Evolutionary conservation across 2,113 vertebrate genomes (phyloP), one percentile per base, ranked within the genome.

Genomic region (Cercocebus atys): DNA sequence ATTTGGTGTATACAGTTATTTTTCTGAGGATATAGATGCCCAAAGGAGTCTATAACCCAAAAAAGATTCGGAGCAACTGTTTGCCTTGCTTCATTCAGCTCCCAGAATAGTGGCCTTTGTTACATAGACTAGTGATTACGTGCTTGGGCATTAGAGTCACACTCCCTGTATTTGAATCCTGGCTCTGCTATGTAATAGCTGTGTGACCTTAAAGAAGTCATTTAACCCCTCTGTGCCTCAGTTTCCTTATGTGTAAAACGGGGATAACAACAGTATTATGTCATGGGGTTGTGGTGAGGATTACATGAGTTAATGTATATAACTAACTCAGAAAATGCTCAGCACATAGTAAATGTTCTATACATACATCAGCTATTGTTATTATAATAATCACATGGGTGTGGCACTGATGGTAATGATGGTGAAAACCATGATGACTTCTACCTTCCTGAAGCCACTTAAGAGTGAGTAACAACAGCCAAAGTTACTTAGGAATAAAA

Each of bases 381-480:
- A 50, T 90, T 79, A 50, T 30, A 80, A 83, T 90, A 83, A 80
- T 50, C 40, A 86, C 61, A 80, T 43, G 87, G 55, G 78, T 0
- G 8, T 82, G 92, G 57, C 38, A 43, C 78, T 78, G 68, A 82
- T 79, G 52, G 87, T n/a, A 73, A 89, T 23, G 22, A 86, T 55
- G 25, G 27, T 91, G 55, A 96, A 87, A 95, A 88, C 75, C 64
- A 30, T n/a, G 55, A 75, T 95, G 95, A 92, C 45, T 85, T 73
- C 79, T 59, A 59, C n/a, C 61, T 84, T 91, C 78, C 70, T 47
- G 27, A 91, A 85, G 59, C 40, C 50, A 78, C 35, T 89, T 57
- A 38, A 43, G 84, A 92, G 22, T 66, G 10, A 73, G 61, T 64
- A 30, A 64, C 61, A 64, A 14, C 27, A 30, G 61, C 61, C 61